These are phyloP conservation scores for Callospermophilus lateralis DNA, from an alignment of 2,113 vertebrate species.

Conservation along the genomic window DNA sequence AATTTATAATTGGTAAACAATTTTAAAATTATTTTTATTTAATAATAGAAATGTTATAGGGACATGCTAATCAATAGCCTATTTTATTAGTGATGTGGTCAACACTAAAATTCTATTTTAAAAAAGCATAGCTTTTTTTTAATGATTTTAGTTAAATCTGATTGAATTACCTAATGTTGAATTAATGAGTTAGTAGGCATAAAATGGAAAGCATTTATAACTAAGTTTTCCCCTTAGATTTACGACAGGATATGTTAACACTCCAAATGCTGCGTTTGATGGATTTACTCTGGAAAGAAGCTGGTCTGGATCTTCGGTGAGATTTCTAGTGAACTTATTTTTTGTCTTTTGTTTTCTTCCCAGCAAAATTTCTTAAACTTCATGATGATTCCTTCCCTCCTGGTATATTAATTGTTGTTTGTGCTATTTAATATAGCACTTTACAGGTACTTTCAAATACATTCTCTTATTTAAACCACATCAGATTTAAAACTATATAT, in stretches of 20 bases:
- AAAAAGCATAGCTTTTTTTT: background rate
- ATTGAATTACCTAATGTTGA: background rate
- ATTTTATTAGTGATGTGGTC: background rate
- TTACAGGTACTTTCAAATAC: background rate
- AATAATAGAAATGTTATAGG: conserved; percentile 38
- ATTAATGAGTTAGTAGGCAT: background rate
- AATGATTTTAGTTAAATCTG: conserved; percentile 24
- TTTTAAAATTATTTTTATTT: background rate
- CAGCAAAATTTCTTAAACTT: conserved; percentile 19
- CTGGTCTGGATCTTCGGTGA: conserved; percentile 96
- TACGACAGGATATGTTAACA: conserved; percentile 98
- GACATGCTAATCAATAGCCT: background rate
- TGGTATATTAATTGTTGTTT: conserved; percentile 2
- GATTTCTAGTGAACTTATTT: conserved; percentile 49
- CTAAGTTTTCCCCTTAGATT: conserved; percentile 86
- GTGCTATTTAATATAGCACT: background rate
- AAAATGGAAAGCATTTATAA: conserved; percentile 40
- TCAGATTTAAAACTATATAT: background rate
- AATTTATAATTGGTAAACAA: background rate
- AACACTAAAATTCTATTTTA: background rate
- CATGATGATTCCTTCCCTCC: background rate
- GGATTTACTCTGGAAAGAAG: conserved; percentile 99
- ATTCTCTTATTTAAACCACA: conserved; percentile 3
- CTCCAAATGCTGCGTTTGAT: conserved; percentile 97
- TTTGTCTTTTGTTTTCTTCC: background rate